These are phyloP conservation scores for western clawed frog (Xenopus tropicalis) DNA, from an alignment of 2,113 vertebrate species.

Conservation along the genomic window DNA sequence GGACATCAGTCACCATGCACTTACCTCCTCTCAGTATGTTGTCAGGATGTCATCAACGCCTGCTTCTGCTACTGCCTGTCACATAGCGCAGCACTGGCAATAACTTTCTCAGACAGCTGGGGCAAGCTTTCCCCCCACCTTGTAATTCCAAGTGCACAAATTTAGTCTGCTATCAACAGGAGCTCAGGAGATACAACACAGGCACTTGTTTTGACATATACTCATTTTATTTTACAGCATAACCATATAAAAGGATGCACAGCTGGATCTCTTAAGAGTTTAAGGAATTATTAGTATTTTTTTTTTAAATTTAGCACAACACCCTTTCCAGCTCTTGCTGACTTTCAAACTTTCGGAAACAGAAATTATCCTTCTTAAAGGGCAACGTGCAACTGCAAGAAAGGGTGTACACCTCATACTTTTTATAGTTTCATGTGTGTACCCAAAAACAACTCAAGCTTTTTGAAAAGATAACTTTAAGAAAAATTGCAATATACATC, in stretches of 20 bases:
- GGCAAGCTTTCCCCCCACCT: neutral
- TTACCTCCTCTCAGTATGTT: neutral
- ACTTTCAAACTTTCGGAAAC: no score
- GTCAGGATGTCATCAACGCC: neutral
- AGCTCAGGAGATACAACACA: neutral
- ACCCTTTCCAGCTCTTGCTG: no score
- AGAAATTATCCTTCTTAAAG: no score
- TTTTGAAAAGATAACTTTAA: no score
- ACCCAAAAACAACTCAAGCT: no score
- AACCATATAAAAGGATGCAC: neutral
- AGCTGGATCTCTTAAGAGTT: no score
- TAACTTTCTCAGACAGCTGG: neutral
- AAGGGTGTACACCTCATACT: neutral
- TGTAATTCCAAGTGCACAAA: neutral
- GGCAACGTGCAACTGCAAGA: no score
- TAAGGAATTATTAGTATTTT: no score
- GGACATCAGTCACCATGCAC: no score
- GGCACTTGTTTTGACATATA: neutral
- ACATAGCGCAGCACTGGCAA: neutral
- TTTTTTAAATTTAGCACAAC: no score
- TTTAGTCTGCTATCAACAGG: neutral
- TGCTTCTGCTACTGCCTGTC: neutral
- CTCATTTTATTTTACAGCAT: neutral
- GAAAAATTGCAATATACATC: no score
- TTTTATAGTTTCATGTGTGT: no score